Base-by-base conservation (phyloP, 2,113 vertebrate genomes). In the Geococcyx californianus region DNA sequence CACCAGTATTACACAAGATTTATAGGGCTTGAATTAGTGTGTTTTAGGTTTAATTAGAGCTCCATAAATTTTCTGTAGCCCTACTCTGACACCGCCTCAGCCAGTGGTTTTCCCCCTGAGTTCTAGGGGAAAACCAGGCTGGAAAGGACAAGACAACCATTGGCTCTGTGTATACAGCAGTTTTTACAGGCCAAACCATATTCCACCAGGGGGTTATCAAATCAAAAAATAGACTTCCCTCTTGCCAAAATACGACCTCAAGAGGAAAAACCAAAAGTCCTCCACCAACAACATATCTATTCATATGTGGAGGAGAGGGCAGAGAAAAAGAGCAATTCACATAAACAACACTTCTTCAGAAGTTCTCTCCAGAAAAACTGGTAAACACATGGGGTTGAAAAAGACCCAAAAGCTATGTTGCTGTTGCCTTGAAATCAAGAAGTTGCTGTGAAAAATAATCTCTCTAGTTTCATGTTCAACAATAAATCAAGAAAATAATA, bases 231-330 rank as follows among this genome's bases (percentile, higher is more conserved):
- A 95, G 74, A 84, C 73, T 81, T 59, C 45, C 44, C 6, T 36
- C 52, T 90, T 89, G 84, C 86, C 94, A 96, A 91, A 94, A 75
- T 67, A 86, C 90, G 70, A 93, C 68, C 89, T 94, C 82, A 92
- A 86, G 89, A 91, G 79, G 45, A 90, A 80, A 95, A 92, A 84
- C 54, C 64, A 94, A 85, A 93, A 95, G 74, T 70, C 91, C 62
- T 94, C 75, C 54, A 94, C 52, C 75, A 90, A 94, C 84, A 96
- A 94, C 62, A 51, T 84, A 72, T 44, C 94, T 95, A 96, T 90
- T 87, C 82, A 96, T 91, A 88, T 75, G 75, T 74, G 60, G 64
- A 91, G 45, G 66, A 90, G 58, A 68, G 45, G 67, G 40, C 0
- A 0, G 40, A 73, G 73, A 68, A 74, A 94, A 90, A 75, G 55